A percentile compares a stretch with the other conserved stretches of the same genome.
Evolutionary conservation across 2,113 vertebrate species (phyloP).

Genomic region (Channa maculata): DNA sequence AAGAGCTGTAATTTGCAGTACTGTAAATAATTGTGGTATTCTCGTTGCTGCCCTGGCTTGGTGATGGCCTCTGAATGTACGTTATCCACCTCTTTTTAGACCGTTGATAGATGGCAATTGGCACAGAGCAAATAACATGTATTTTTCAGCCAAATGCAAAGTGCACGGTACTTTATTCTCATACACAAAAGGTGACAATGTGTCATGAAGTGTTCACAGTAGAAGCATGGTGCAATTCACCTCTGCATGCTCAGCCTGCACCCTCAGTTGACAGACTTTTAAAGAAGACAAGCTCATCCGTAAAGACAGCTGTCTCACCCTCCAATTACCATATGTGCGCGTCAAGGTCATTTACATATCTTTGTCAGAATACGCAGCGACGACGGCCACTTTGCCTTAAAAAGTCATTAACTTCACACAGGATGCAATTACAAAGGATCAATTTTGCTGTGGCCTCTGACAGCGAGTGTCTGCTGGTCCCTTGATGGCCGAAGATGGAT

Average conservation of each 20-base stretch:
- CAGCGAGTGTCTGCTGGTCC: constrained; percentile 54
- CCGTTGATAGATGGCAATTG: not conserved
- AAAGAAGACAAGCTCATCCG: constrained; percentile 31
- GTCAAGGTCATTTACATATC: constrained; percentile 67
- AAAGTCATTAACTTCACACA: constrained; percentile 70
- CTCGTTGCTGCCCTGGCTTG: not conserved
- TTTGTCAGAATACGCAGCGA: constrained; percentile 57
- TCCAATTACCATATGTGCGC: constrained; percentile 32
- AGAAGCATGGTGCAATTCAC: not conserved
- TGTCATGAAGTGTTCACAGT: not conserved
- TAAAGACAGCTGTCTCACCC: constrained; percentile 45
- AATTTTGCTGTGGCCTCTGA: constrained; percentile 64
- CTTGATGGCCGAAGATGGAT: constrained; percentile 63
- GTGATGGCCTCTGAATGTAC: not conserved
- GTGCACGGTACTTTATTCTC: not conserved
- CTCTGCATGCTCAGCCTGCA: constrained; percentile 3
- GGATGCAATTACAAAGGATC: constrained; percentile 68
- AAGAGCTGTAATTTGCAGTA: not conserved
- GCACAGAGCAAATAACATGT: not conserved
- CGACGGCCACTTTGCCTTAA: constrained; percentile 59
- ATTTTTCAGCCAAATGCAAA: not conserved
- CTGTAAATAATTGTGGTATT: not conserved
- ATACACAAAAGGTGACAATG: not conserved
- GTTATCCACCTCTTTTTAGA: too few relatives aligned
- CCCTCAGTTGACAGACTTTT: constrained; percentile 30